A percentile compares a stretch with the other conserved stretches of the same genome.
These are phyloP conservation scores for Syngnathus typhle DNA, from an alignment of 2,113 vertebrate genomes.

Conservation along the genomic window DNA sequence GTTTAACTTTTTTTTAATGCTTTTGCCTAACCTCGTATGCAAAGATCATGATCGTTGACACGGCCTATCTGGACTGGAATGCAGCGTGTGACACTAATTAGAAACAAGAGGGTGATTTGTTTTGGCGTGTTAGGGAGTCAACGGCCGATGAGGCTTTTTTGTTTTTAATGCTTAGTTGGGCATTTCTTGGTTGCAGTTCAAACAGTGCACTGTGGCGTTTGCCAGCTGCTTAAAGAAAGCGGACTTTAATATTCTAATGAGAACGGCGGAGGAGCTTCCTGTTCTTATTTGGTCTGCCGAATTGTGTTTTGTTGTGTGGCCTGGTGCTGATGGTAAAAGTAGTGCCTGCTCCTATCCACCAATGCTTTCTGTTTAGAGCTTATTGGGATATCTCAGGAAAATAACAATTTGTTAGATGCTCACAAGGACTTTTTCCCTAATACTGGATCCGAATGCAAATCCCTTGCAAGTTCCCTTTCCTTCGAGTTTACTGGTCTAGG, in stretches of 20 bases:
- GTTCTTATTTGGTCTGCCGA: conserved; percentile 12
- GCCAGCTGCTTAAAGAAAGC: conserved; percentile 18
- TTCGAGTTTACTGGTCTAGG: not conserved
- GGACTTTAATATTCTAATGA: not conserved
- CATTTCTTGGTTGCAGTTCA: conserved; percentile 6
- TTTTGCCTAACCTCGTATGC: conserved; percentile 33
- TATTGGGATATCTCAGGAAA: conserved; percentile 47
- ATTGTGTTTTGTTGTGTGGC: conserved; percentile 3
- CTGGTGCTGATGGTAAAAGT: conserved; percentile 27
- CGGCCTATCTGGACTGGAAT: conserved; percentile 61
- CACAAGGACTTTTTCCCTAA: not conserved
- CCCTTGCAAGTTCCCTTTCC: not conserved
- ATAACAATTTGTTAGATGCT: not conserved
- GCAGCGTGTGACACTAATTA: conserved; percentile 62
- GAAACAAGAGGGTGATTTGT: conserved; percentile 7
- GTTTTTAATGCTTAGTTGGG: not conserved
- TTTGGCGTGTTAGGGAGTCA: conserved; percentile 6
- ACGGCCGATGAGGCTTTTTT: not conserved
- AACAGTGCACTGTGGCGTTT: conserved; percentile 18
- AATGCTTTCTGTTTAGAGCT: conserved; percentile 16
- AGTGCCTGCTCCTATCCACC: conserved; percentile 22
- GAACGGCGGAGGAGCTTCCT: conserved; percentile 19
- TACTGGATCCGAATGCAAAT: conserved; percentile 1
- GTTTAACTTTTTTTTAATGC: conserved; percentile 44
- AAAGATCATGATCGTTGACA: conserved; percentile 14